A percentile compares a stretch with the other conserved stretches of the same genome.
Evolutionary conservation across 1,140 invertebrate genomes (phyloP).

Genomic region (Brachionus manjavacas): DNA sequence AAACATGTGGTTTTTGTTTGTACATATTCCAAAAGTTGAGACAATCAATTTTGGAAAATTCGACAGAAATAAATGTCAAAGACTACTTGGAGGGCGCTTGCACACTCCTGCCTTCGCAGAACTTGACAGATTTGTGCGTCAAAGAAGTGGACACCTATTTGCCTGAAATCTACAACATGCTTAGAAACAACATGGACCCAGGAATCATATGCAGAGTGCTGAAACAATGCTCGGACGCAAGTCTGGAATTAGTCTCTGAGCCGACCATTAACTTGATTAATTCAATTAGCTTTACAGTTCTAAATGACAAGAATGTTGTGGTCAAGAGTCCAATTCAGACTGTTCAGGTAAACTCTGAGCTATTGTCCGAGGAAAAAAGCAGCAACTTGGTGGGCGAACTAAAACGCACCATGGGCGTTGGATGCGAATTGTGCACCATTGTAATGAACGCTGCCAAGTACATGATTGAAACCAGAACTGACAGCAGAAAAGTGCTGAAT

Average conservation of each 20-base stretch:
- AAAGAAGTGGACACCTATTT: not conserved
- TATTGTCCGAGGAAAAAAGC: not conserved
- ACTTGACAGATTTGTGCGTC: not conserved
- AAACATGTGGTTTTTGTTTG: constrained; percentile 25
- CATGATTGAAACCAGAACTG: constrained; percentile 8
- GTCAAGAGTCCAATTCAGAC: not conserved
- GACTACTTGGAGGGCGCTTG: constrained; percentile 39
- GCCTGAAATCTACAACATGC: constrained; percentile 25
- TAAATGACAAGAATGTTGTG: not conserved
- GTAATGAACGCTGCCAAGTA: constrained; percentile 17
- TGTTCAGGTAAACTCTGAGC: not conserved
- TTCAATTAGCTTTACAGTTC: constrained; percentile 1
- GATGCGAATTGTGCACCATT: constrained; percentile 38
- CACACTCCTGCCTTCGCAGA: not conserved
- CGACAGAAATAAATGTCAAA: constrained; percentile 14
- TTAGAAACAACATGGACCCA: constrained; percentile 26
- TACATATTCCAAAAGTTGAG: constrained; percentile 33
- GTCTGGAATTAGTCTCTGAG: not conserved
- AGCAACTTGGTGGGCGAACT: not conserved
- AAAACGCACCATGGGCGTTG: not conserved
- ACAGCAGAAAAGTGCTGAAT: not conserved
- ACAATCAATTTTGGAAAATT: not conserved
- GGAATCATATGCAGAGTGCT: constrained; percentile 28
- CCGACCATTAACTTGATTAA: not conserved
- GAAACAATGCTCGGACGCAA: constrained; percentile 11